phyloP scores from a whole-genome alignment of 1,140 invertebrate species.

The Aphis craccivora region DNA sequence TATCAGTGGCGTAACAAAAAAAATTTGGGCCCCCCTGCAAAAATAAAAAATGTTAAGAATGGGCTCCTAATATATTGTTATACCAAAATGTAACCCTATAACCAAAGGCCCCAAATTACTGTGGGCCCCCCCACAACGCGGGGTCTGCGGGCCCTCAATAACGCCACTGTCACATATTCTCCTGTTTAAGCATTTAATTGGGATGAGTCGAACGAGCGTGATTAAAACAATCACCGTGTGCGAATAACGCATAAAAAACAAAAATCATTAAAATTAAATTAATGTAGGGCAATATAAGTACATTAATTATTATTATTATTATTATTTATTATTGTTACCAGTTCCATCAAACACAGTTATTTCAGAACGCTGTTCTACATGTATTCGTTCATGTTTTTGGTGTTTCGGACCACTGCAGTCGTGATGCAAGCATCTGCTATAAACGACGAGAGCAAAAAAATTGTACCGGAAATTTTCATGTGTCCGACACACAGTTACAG shows the following conservation, averaged over 20 bases:
- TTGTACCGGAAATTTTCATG: slow-evolving; percentile 61
- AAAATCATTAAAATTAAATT: background rate
- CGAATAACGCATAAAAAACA: background rate
- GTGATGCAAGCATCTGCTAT: slow-evolving; percentile 61
- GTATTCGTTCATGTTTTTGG: slow-evolving; percentile 61
- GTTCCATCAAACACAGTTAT: slow-evolving; percentile 61
- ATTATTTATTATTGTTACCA: slow-evolving; percentile 43
- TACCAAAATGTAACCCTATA: too few relatives aligned
- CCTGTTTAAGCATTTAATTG: background rate
- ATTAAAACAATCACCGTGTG: background rate
- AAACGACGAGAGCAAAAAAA: slow-evolving; percentile 61
- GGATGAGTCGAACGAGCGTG: background rate
- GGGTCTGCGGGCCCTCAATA: too few relatives aligned
- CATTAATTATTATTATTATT: slow-evolving; percentile 7
- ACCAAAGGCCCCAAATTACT: too few relatives aligned
- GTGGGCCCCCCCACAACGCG: too few relatives aligned
- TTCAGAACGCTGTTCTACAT: slow-evolving; percentile 61
- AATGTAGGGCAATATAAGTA: background rate
- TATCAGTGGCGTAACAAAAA: too few relatives aligned
- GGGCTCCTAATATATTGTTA: too few relatives aligned
- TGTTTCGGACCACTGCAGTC: slow-evolving; percentile 61
- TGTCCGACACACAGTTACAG: slow-evolving; percentile 62
- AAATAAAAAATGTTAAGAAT: too few relatives aligned
- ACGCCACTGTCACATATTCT: too few relatives aligned
- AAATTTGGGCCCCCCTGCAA: too few relatives aligned